Evolutionary conservation across 2,888 invertebrate genomes (phyloP), one percentile per base, ranked within the genome.

Genomic region (Tetrapedia diversipes): DNA sequence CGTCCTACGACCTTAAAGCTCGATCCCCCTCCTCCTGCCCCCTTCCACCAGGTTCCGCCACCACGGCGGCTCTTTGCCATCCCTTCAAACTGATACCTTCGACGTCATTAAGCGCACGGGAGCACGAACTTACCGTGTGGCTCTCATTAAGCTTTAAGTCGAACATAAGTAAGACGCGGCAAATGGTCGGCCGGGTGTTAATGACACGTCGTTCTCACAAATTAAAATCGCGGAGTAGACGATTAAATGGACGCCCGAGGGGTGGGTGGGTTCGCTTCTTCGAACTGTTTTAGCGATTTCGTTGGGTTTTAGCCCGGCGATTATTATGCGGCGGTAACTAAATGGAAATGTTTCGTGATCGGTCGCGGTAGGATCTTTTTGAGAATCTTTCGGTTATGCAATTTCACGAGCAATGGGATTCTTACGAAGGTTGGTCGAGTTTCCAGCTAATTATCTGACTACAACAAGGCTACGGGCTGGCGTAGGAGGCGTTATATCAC

Each of bases 61-160:
- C n/a, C n/a, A n/a, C n/a, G n/a, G n/a, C n/a, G n/a, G n/a, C n/a
- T n/a, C n/a, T n/a, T 39, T 49, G 53, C 34, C 59, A 19, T 75
- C 64, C 72, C 75, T 72, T 79, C 81, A 81, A 77, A 80, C 79
- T 70, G 84, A 81, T 72, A 85, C 80, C 77, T 83, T 77, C 80
- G 77, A 84, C 82, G 81, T 86, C 83, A 86, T 87, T 86, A 86
- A 85, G 67, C 82, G 71, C 49, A 43, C 24, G 69, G 45, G 60
- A n/a, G 24, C 61, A 56, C 70, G 54, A 74, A 82, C 70, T 83
- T 79, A 64, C 54, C 72, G 69, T 51, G 76, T 49, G 69, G 60
- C 61, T 76, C 84, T 86, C 87, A 83, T 88, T 88, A 88, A 80
- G 77, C 80, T 72, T 74, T 78, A 77, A 78, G 77, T 74, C 72